Conservation (phyloP, 2,113 vertebrate species). For the Phocoena sinus region DNA sequence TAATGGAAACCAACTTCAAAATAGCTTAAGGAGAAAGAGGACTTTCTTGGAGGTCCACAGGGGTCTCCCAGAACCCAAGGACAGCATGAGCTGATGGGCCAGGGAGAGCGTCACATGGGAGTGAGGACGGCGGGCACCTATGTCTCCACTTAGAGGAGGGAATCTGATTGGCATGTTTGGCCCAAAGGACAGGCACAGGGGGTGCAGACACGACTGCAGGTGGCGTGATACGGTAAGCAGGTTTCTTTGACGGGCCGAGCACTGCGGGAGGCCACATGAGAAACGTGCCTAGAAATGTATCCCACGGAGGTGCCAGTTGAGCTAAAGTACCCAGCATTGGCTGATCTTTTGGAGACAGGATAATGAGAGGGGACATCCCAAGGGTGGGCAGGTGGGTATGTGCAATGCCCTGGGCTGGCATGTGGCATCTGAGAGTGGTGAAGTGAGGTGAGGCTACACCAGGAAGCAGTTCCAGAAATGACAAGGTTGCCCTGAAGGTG, state of each 20-base stretch:
- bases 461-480: background rate
- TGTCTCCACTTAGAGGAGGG: background rate
- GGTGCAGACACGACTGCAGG: background rate
- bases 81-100: background rate
- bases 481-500: background rate
- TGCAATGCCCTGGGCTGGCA: background rate
- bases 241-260: fast-evolving
- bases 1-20: background rate
- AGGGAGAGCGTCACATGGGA: background rate
- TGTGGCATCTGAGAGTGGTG: background rate
- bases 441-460: background rate
- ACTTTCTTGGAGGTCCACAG: background rate
- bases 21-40: background rate
- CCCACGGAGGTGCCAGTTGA: background rate
- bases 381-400: background rate
- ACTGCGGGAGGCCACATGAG: fast-evolving
- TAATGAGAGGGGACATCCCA: background rate
- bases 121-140: background rate
- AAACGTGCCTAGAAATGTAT: fast-evolving
- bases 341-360: background rate
- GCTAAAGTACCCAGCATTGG: background rate
- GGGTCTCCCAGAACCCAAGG: background rate
- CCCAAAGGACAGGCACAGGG: background rate
- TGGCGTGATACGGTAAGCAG: background rate
- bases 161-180: background rate